Percentiles rank a stretch among this genome's conserved stretches.
phyloP scores from a whole-genome alignment of 2,888 invertebrate genomes.

The Lamproptera curius region DNA sequence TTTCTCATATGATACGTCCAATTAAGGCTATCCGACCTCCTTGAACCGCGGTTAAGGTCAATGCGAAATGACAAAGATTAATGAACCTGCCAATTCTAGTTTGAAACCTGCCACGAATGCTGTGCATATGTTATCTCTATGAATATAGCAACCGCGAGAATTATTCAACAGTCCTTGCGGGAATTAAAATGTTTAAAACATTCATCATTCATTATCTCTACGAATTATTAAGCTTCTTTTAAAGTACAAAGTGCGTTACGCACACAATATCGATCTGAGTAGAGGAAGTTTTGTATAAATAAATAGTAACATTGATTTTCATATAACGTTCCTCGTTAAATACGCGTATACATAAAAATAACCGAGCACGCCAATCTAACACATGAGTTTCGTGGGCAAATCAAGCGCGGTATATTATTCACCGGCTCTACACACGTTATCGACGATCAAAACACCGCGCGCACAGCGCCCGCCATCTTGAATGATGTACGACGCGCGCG shows the following conservation, averaged over 20 bases:
- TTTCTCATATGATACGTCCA: no score
- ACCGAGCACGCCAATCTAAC: slow-evolving; percentile 6
- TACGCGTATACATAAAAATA: slow-evolving; percentile 3
- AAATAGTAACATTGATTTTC: no score
- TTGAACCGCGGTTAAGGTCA: slow-evolving; percentile 2
- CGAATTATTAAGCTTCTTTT: no score
- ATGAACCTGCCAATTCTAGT: slow-evolving; percentile 1
- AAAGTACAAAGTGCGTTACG: no score
- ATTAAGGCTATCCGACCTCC: no score
- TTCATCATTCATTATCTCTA: no score
- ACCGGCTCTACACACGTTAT: slow-evolving; percentile 19
- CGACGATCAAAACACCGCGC: slow-evolving; percentile 20
- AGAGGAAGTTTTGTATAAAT: no score
- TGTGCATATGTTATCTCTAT: neutral
- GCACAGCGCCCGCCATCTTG: slow-evolving; percentile 25
- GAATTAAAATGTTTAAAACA: no score
- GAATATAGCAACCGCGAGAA: neutral
- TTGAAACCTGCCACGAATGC: neutral
- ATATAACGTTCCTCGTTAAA: no score
- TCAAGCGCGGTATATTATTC: slow-evolving; percentile 16
- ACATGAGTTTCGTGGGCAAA: slow-evolving; percentile 10
- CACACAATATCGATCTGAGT: no score
- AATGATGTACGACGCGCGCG: slow-evolving; percentile 23
- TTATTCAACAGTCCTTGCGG: neutral
- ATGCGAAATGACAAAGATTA: slow-evolving; percentile 10